Evolutionary conservation across 2,797 vertebrate genomes (phyloP), one percentile per base, ranked within the genome.

Genomic region (Tragopan temminckii): DNA sequence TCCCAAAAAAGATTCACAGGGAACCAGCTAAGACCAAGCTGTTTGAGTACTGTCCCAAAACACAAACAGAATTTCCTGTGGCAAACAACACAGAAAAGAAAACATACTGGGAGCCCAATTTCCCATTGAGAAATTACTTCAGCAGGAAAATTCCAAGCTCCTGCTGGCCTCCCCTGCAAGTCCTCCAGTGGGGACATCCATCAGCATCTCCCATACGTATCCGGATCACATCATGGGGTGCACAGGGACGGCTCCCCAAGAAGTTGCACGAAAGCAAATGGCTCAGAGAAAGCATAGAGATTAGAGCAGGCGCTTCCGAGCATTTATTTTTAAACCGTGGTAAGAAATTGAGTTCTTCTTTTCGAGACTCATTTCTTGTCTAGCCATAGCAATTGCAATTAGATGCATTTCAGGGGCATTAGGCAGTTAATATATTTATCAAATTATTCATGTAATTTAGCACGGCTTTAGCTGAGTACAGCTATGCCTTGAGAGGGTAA

Each of bases 351-450:
- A 90, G 86, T 80, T 90, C 90, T 82, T 75, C 78, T 90, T 48
- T 69, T 38, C 45, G 57, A 82, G 75, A 6, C 79, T 92, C 64
- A 4, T 83, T 89, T 59, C 93, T 93, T 68, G 83, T 80, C 93
- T 75, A 35, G 27, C 95, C 94, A 43, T 90, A 33, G 93, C 88
- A 95, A 92, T 94, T n/a, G 36, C 92, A 95, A 95, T 95, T 94
- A 97, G 90, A 80, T 53, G 82, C 89, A 72, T 96, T 95, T 95
- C 90, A 92, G 93, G 85, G 85, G 93, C 85, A 90, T 96, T 85
- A 95, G 90, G 85, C 82, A 84, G 58, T 95, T 93, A 89, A 96
- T 94, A 85, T 84, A 96, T 94, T 95, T 94, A 96, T 96, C 87
- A 88, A 89, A 95, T 97, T 92, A 85, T 91, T 83, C 94, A 55